Base-by-base conservation (phyloP, 1,140 invertebrate species). In the Reticulitermes speratus region DNA sequence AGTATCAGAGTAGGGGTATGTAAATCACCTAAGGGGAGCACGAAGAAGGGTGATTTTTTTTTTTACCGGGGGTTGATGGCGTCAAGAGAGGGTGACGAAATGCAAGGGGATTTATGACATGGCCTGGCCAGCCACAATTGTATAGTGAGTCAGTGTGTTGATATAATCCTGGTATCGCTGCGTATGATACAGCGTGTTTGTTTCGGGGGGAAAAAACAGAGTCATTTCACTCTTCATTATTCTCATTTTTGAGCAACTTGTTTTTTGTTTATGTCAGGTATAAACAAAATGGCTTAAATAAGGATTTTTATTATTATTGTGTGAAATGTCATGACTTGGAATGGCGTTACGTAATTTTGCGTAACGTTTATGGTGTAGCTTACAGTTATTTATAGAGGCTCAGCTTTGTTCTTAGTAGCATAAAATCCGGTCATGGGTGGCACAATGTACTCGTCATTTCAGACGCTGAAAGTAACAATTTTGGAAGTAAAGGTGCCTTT, bases 61-160 rank as follows among this genome's bases (percentile, higher is more conserved):
- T 75, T 75, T 75, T 75, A 75, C n/a, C n/a, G 25, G 65, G 65
- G 65, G 65, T 75, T 30, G 65, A 75, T 75, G 65, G 65, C 65
- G 65, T 75, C 65, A 75, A 75, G 65, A 75, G 65, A 75, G 65
- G 65, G 65, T 75, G 65, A 75, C 65, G 65, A 75, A 75, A 75
- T 75, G 65, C 65, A n/a, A 75, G 65, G 65, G 65, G 65, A 75
- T 75, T 75, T 75, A 75, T 75, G 65, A 75, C 65, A 75, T 75
- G n/a, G 65, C 16, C n/a, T 75, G 65, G 65, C 25, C 11, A 75
- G n/a, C 65, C 65, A 75, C 65, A 75, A 75, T 75, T 8, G n/a
- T 23, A 25, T 19, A 75, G 65, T 75, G 65, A 75, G 25, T 75
- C 65, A 75, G 65, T 75, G 19, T 19, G 25, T 8, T 7, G 65